Evolutionary conservation across 1,140 invertebrate genomes (phyloP), one percentile per base, ranked within the genome.

Genomic region (Drosophila saltans): DNA sequence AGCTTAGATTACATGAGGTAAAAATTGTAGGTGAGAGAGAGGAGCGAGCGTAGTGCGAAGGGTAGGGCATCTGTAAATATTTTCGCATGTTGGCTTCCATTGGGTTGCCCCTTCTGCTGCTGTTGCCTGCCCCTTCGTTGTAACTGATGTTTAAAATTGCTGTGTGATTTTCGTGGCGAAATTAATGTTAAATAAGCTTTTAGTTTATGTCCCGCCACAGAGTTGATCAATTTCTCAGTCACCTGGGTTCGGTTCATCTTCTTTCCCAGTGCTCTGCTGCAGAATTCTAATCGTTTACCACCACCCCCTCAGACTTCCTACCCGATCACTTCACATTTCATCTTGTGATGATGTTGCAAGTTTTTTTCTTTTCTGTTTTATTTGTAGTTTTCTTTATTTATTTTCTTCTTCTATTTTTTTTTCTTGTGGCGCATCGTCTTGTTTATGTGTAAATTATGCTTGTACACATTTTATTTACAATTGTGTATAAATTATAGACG

Each of bases 161-260:
- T 84, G 80, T 88, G 84, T 89, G 84, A 90, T 89, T 89, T 89
- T 89, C 84, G 84, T 90, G 85, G 84, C 81, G 85, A 89, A 89
- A 89, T 89, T 89, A 89, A 89, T 89, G 84, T 89, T 89, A 89
- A 89, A 85, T 89, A 89, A 90, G 84, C 84, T 90, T 89, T 89
- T 89, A 89, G 85, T 84, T 89, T 89, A 89, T 89, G 85, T 89
- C 85, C 85, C 85, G 85, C 80, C 78, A 85, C 75, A 89, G 75
- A 81, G 78, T 90, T 88, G 84, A 88, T 88, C 84, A 88, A 90
- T 88, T 88, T 88, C 85, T 88, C 78, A 88, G 84, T 89, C 83
- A 89, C 83, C 84, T 72, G 69, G 83, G 75, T 33, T 56, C 71
- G 66, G 64, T 39, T 69, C 75, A 67, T 66, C 81, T 85, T 78